Evolutionary conservation across 2,797 vertebrate species (phyloP).

Genomic region (Fistularia tabacaria): DNA sequence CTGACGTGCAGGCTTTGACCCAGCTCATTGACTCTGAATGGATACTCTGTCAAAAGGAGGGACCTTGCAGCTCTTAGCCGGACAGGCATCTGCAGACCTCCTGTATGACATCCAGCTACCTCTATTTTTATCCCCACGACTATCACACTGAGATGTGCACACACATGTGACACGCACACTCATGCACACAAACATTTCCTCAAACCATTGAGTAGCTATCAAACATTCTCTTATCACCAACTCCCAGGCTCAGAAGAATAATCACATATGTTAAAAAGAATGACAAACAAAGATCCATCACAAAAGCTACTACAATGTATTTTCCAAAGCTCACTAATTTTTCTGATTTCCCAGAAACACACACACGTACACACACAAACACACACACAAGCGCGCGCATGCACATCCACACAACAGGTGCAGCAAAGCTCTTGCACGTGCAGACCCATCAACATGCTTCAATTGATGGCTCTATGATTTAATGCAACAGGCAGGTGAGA

Average conservation of each 20-base stretch:
- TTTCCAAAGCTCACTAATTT: conserved; percentile 20
- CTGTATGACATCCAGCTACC: conserved; percentile 80
- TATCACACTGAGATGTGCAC: conserved; percentile 11
- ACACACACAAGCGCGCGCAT: conserved; percentile 12
- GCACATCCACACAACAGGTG: conserved; percentile 79
- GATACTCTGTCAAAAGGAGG: conserved; percentile 95
- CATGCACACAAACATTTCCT: conserved; percentile 4
- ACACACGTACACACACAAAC: conserved; percentile 3
- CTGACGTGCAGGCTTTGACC: conserved; percentile 96
- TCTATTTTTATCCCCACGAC: conserved; percentile 30
- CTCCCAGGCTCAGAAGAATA: conserved; percentile 25
- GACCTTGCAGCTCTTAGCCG: conserved; percentile 80
- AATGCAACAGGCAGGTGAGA: conserved; percentile 95
- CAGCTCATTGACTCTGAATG: conserved; percentile 99
- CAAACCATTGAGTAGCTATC: conserved; percentile 29
- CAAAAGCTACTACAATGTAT: conserved; percentile 23
- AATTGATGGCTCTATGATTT: conserved; percentile 89
- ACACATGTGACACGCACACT: neutral
- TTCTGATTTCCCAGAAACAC: conserved; percentile 2
- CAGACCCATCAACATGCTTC: conserved; percentile 86
- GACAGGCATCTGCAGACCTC: conserved; percentile 93
- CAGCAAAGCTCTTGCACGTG: conserved; percentile 85
- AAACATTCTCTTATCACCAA: conserved; percentile 42
- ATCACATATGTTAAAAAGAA: conserved; percentile 9
- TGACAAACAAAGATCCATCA: conserved; percentile 36